Base-by-base conservation (phyloP, 2,888 invertebrate genomes). In the Pedicia rivosa region DNA sequence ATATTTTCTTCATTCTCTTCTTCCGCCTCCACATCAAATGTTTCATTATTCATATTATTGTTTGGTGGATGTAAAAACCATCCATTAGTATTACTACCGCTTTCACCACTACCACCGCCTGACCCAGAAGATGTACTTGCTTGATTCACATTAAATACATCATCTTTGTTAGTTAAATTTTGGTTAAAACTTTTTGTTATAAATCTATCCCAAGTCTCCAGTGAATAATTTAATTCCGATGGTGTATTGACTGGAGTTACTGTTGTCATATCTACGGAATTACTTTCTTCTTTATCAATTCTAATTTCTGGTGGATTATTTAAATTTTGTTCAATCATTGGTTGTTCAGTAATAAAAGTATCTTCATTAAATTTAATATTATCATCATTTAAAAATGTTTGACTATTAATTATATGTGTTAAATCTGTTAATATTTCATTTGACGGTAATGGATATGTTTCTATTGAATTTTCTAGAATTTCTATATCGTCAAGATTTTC, bases 231-330 rank as follows among this genome's bases (percentile, higher is more conserved):
- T 24, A 47, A 36, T 31, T 48, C 48, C 14, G 44, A 46, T 15
- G 48, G 48, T 15, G 48, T 48, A 39, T 48, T 48, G 8, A 48
- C 43, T 13, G 48, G 48, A 8, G 48, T 48, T 9, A 46, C 36
- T 15, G 47, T 48, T 15, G 45, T 45, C 32, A 47, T 34, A 35
- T 48, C 48, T 33, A 45, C 47, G 3, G 45, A 46, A 29, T 38
- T 41, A 4, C 35, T 26, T 29, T 47, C 47, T 7, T 48, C 48
- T 8, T 37, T 42, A 20, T 48, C 47, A 16, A 40, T 43, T 43
- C 43, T 43, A 25, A 48, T 45, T 14, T 37, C 26, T 14, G 46
- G 46, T 27, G 27, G 4, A 10, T 24, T 4, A n/a, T n/a, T n/a
- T n/a, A n/a, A n/a, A n/a, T n/a, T n/a, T n/a, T n/a, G n/a, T n/a